phyloP scores from a whole-genome alignment of 2,888 invertebrate species.

The Rhamnusium bicolor region DNA sequence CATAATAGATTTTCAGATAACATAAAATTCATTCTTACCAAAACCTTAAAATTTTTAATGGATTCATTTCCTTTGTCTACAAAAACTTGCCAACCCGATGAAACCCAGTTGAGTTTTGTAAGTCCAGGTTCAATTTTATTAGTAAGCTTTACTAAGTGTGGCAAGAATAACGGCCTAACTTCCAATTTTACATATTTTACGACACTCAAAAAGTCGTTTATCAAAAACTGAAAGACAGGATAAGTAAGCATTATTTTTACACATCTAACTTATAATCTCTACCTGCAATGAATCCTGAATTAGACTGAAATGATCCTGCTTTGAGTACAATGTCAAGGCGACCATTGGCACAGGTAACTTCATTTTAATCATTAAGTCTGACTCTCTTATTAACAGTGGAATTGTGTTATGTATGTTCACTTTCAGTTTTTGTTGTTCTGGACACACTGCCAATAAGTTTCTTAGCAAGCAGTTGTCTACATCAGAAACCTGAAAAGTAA shows the following conservation, averaged over 20 bases:
- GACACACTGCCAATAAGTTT: constrained; percentile 76
- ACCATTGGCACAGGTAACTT: constrained; percentile 86
- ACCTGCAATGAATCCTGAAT: constrained; percentile 86
- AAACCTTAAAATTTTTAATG: constrained; percentile 85
- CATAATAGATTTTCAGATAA: too few relatives aligned
- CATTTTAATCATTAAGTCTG: constrained; percentile 89
- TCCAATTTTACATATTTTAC: constrained; percentile 87
- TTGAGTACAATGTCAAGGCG: constrained; percentile 84
- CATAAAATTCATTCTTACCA: constrained; percentile 69
- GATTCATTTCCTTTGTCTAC: constrained; percentile 83
- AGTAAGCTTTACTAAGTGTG: constrained; percentile 88
- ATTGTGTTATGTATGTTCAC: constrained; percentile 87
- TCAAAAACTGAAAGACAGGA: constrained; percentile 76
- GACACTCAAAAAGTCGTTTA: constrained; percentile 83
- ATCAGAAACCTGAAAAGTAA: constrained; percentile 74
- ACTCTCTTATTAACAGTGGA: constrained; percentile 84
- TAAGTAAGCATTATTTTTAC: neutral
- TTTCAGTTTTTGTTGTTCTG: constrained; percentile 77
- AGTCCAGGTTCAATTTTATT: constrained; percentile 88
- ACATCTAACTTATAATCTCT: constrained; percentile 30
- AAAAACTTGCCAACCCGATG: constrained; percentile 85
- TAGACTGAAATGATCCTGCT: constrained; percentile 83
- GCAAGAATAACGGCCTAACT: constrained; percentile 91
- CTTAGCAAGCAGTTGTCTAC: constrained; percentile 78
- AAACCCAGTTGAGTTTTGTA: constrained; percentile 88